phyloP scores from a whole-genome alignment of 2,888 invertebrate species.

The Zygothrica quintamaculata region DNA sequence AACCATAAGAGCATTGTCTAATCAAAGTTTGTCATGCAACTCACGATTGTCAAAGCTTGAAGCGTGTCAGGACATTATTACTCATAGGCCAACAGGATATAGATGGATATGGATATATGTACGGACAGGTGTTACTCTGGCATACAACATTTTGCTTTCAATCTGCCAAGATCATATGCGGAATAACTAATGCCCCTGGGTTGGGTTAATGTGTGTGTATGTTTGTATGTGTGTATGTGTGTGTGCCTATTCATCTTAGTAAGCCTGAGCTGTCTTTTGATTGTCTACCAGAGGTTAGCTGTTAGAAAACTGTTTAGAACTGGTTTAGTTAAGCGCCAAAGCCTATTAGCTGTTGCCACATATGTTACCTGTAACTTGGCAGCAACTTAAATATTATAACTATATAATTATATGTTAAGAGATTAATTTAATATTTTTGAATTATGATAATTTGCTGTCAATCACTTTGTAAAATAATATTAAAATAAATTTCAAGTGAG shows the following conservation, averaged over 20 bases:
- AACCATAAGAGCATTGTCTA: constrained; percentile 14
- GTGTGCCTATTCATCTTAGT: background rate
- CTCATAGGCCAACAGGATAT: background rate
- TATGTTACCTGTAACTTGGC: background rate
- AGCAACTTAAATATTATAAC: too few species aligned
- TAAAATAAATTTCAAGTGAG: too few species aligned
- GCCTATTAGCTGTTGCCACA: constrained; percentile 11
- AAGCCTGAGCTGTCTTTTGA: constrained; percentile 16
- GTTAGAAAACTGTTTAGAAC: constrained; percentile 30
- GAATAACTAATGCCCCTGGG: constrained; percentile 34
- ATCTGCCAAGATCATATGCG: constrained; percentile 29
- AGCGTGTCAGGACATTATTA: constrained; percentile 32
- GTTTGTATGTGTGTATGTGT: background rate
- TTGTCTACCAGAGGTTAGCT: constrained; percentile 29
- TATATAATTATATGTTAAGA: too few species aligned
- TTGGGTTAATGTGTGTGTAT: constrained; percentile 2
- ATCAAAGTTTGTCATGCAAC: constrained; percentile 51
- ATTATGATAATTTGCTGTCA: too few species aligned
- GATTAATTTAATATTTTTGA: background rate
- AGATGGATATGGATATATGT: background rate
- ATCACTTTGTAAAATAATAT: too few species aligned
- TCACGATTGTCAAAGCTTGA: constrained; percentile 37
- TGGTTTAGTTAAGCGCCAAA: constrained; percentile 27
- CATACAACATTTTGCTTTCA: constrained; percentile 23
- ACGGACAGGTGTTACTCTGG: constrained; percentile 48